Percentiles rank a stretch among this genome's conserved stretches.
Conservation (phyloP, 2,113 vertebrate species). For the Carassius gibelio region DNA sequence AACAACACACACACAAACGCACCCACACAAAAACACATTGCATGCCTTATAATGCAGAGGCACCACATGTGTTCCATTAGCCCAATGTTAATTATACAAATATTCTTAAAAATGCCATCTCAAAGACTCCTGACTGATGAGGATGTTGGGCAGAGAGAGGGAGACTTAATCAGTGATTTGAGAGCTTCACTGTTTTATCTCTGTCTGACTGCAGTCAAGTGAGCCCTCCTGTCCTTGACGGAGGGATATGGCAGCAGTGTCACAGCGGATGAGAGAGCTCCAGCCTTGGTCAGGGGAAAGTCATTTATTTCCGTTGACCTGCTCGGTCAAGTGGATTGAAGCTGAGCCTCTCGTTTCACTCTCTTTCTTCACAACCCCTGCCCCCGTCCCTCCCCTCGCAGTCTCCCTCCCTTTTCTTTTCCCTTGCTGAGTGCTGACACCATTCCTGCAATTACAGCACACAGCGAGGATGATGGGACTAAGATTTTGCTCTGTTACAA, state of each 20-base stretch:
- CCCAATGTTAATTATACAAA: constrained; percentile 41
- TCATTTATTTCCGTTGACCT: constrained; percentile 84
- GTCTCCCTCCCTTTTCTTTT: constrained; percentile 53
- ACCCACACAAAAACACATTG: not conserved
- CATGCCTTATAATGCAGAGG: not conserved
- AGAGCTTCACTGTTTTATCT: constrained; percentile 43
- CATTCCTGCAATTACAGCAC: constrained; percentile 78
- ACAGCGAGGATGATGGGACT: constrained; percentile 78
- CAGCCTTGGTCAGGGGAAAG: constrained; percentile 74
- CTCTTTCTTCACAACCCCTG: constrained; percentile 63
- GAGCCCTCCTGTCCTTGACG: constrained; percentile 60
- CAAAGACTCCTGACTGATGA: constrained; percentile 51
- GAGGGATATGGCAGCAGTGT: constrained; percentile 65
- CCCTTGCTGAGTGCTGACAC: constrained; percentile 66
- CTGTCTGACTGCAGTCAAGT: constrained; percentile 43
- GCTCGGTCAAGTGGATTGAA: constrained; percentile 82
- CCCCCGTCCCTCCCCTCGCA: constrained; percentile 3
- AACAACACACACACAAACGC: not conserved
- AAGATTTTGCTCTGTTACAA: constrained; percentile 70
- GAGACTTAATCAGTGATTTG: constrained; percentile 46
- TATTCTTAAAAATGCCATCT: constrained; percentile 41
- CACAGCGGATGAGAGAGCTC: constrained; percentile 70
- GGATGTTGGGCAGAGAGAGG: constrained; percentile 15
- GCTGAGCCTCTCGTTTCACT: constrained; percentile 77
- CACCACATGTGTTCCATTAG: constrained; percentile 39